Evolutionary conservation across 64 coral and sea anemone species (phyloP).

Genomic region (Anthopleura sola): DNA sequence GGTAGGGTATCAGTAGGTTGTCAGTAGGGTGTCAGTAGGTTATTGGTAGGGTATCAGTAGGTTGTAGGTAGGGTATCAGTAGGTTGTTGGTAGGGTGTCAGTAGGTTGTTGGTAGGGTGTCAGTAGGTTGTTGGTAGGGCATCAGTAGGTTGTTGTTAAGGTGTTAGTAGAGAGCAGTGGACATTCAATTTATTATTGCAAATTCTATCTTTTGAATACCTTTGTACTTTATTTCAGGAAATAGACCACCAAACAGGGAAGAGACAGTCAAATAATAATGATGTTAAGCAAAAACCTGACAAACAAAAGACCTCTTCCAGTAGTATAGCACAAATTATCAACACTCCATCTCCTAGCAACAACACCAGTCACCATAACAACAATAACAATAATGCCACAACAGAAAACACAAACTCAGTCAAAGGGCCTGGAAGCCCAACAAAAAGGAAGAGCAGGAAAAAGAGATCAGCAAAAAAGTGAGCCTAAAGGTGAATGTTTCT

Average conservation of each 20-base stretch:
- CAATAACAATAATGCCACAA: neutral
- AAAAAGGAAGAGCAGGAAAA: constrained; percentile 16
- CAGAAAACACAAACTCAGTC: neutral
- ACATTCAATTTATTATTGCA: too few relatives aligned
- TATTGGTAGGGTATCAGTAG: too few relatives aligned
- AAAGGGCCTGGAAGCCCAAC: constrained; percentile 11
- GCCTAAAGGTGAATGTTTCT: neutral
- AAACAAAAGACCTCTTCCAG: neutral
- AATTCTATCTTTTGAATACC: too few relatives aligned
- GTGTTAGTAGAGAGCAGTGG: too few relatives aligned
- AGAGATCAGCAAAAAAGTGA: neutral
- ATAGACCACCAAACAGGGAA: neutral
- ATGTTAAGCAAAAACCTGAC: neutral
- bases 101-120: too few relatives aligned
- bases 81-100: too few relatives aligned
- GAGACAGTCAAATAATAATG: neutral
- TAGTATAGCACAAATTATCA: neutral
- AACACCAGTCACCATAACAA: neutral
- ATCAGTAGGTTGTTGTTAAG: too few relatives aligned
- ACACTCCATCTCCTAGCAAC: neutral
- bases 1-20: too few relatives aligned
- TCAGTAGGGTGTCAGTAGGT: too few relatives aligned
- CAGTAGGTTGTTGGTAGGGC: too few relatives aligned
- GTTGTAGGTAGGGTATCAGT: too few relatives aligned
- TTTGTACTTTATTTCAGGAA: neutral